These are phyloP conservation scores for Morone chrysops DNA, from an alignment of 2,113 vertebrate genomes.

Conservation along the genomic window DNA sequence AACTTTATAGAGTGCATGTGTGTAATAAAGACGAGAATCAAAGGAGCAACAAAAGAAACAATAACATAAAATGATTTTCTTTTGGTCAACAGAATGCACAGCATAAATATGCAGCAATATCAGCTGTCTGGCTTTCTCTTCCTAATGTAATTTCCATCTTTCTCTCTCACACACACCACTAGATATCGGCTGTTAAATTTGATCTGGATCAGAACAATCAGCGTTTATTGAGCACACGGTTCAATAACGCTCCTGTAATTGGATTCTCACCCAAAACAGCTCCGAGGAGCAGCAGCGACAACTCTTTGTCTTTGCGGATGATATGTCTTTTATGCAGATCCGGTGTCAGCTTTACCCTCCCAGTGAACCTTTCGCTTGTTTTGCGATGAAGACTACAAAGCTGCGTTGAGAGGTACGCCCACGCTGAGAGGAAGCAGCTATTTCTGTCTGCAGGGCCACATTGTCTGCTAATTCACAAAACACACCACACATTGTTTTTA, in stretches of 20 bases:
- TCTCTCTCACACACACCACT: conserved; percentile 4
- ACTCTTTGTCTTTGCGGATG: conserved; percentile 36
- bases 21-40: not conserved
- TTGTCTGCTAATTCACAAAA: conserved; percentile 55
- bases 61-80: not conserved
- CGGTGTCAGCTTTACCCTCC: conserved; percentile 55
- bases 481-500: conserved; percentile 19
- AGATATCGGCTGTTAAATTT: conserved; percentile 12
- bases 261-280: conserved; percentile 24
- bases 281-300: conserved; percentile 10
- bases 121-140: conserved; percentile 1
- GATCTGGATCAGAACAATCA: conserved; percentile 27
- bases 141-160: conserved; percentile 14
- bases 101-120: conserved; percentile 15
- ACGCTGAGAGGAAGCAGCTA: conserved; percentile 37
- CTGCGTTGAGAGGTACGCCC: conserved; percentile 10
- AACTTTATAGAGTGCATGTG: not conserved
- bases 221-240: conserved; percentile 17
- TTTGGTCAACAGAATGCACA: not conserved
- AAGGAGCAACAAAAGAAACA: not conserved
- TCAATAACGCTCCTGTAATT: conserved; percentile 21
- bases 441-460: conserved; percentile 53
- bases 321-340: conserved; percentile 50
- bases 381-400: conserved; percentile 42
- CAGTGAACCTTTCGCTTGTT: conserved; percentile 46